Percentiles rank a stretch among this genome's conserved stretches.
These are phyloP conservation scores for Macropodus opercularis DNA, from an alignment of 2,797 vertebrate species.

Conservation along the genomic window DNA sequence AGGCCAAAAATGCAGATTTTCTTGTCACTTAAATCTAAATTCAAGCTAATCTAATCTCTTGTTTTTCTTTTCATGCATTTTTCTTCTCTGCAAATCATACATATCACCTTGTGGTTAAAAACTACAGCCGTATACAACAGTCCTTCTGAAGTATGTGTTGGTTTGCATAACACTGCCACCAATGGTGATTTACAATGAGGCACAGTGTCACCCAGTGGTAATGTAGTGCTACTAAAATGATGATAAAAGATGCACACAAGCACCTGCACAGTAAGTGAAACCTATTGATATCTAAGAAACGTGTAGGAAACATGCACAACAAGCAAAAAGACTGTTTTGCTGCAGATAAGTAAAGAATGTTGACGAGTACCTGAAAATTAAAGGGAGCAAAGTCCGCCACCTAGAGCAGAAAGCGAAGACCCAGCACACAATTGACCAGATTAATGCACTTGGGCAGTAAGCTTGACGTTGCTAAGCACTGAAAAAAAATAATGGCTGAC, in stretches of 20 bases:
- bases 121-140: not conserved
- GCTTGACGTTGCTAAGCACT: constrained; percentile 24
- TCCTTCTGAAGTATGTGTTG: not conserved
- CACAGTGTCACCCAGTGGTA: constrained; percentile 51
- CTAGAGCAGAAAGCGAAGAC: constrained; percentile 72
- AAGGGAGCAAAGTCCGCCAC: constrained; percentile 85
- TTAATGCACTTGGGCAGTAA: constrained; percentile 7
- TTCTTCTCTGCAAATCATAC: not conserved
- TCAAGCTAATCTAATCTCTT: not conserved
- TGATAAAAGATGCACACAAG: not conserved
- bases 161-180: constrained; percentile 55
- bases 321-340: constrained; percentile 4
- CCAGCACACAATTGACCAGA: constrained; percentile 37
- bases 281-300: not conserved
- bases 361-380: constrained; percentile 83
- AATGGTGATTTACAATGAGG: constrained; percentile 26
- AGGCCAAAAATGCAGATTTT: not conserved
- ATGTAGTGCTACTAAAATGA: constrained; percentile 25
- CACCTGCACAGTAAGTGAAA: not conserved
- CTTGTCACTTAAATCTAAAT: constrained; percentile 9
- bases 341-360: constrained; percentile 22
- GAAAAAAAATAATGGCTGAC: constrained; percentile 27
- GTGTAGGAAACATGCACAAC: not conserved
- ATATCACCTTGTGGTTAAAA: not conserved
- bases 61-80: no score